A percentile compares a stretch with the other conserved stretches of the same genome.
Conservation (phyloP, 2,888 invertebrate species). For the Parthenolecanium corni region DNA sequence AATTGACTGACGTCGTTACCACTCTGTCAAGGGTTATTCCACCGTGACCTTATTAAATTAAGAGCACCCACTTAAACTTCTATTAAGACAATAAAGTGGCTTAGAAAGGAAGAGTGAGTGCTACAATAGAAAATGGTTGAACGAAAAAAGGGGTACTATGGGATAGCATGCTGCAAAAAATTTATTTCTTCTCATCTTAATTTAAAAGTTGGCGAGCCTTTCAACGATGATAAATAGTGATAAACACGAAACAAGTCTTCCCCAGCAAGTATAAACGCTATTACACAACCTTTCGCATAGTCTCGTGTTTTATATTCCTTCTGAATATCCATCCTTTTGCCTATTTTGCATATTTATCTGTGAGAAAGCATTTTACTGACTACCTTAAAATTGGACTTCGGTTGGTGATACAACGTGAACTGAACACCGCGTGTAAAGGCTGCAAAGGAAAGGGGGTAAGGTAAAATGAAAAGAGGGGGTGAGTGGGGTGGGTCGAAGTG, state of each 20-base stretch:
- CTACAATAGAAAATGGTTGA: too few relatives aligned
- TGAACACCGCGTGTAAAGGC: too few relatives aligned
- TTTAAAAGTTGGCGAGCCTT: background rate
- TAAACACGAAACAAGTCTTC: background rate
- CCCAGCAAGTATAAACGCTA: too few relatives aligned
- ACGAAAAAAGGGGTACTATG: too few relatives aligned
- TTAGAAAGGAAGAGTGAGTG: too few relatives aligned
- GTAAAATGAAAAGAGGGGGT: too few relatives aligned
- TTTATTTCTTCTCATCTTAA: background rate
- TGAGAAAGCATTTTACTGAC: background rate
- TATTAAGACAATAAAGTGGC: background rate
- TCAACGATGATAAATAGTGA: background rate
- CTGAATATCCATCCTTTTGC: background rate
- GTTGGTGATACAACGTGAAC: background rate
- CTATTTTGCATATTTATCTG: slow-evolving; percentile 1
- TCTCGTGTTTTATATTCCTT: background rate
- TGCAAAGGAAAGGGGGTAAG: too few relatives aligned
- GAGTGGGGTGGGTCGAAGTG: too few relatives aligned
- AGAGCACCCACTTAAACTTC: background rate
- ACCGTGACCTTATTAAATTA: background rate
- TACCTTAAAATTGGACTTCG: background rate
- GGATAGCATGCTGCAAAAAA: background rate
- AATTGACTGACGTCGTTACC: too few relatives aligned
- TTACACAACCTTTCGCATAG: too few relatives aligned
- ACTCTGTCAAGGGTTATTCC: too few relatives aligned